Evolutionary conservation across 2,113 vertebrate genomes (phyloP).

Genomic region (Leucopsar rothschildi): DNA sequence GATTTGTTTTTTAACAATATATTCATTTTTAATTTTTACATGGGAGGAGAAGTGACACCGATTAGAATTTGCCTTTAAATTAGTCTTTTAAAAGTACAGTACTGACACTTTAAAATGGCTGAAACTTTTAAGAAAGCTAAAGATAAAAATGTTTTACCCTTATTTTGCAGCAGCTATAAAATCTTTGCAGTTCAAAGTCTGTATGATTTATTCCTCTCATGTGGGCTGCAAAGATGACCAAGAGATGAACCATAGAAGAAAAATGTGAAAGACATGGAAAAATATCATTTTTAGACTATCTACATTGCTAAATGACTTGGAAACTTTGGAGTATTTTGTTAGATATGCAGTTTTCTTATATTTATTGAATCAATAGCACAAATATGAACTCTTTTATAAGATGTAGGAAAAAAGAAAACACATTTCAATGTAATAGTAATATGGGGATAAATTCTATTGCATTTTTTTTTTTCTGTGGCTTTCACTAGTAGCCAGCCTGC

Average conservation of each 20-base stretch:
- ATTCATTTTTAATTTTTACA: background rate
- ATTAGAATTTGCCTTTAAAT: conserved; percentile 2
- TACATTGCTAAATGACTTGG: background rate
- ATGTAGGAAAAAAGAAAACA: background rate
- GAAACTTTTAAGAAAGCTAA: background rate
- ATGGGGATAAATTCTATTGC: background rate
- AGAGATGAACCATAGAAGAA: background rate
- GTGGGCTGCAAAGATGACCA: background rate
- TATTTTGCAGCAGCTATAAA: conserved; percentile 31
- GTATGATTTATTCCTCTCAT: background rate
- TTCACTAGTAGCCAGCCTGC: background rate
- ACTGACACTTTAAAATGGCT: background rate
- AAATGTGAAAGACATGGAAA: background rate
- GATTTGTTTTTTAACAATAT: background rate
- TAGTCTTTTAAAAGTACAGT: background rate
- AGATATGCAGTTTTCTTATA: background rate
- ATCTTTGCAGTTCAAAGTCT: background rate
- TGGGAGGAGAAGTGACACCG: background rate
- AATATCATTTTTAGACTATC: background rate
- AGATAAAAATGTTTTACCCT: conserved; percentile 7
- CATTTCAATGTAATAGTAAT: background rate
- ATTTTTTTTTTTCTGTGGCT: background rate
- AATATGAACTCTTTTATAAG: background rate
- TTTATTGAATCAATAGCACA: background rate
- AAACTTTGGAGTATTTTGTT: background rate